Conservation (phyloP, 1,140 invertebrate species). For the Lepidurus arcticus region DNA sequence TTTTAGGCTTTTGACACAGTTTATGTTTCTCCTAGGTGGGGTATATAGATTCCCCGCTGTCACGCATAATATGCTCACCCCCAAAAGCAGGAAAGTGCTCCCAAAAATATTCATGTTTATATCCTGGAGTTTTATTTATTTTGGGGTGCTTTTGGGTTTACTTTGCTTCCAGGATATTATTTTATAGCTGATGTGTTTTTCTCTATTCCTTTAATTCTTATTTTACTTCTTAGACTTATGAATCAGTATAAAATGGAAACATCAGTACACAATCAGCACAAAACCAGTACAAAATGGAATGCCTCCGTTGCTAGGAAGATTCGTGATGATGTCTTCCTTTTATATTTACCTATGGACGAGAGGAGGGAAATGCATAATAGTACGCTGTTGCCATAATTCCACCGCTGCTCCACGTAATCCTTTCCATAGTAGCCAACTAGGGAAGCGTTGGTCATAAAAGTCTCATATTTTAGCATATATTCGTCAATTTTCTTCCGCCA, state of each 20-base stretch:
- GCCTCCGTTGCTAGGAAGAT: too few relatives aligned
- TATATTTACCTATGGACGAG: conserved; percentile 25
- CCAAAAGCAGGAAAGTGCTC: neutral
- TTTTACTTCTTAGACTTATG: too few relatives aligned
- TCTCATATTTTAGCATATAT: conserved; percentile 35
- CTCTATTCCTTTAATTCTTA: too few relatives aligned
- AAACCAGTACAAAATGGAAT: too few relatives aligned
- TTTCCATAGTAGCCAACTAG: conserved; percentile 24
- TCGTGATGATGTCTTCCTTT: neutral
- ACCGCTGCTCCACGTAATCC: conserved; percentile 2
- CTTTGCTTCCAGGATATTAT: too few relatives aligned
- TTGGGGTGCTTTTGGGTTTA: too few relatives aligned
- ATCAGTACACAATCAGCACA: too few relatives aligned
- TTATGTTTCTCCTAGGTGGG: neutral
- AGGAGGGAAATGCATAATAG: conserved; percentile 29
- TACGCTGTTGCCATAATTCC: conserved; percentile 30
- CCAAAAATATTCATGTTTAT: neutral
- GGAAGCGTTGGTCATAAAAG: conserved; percentile 27
- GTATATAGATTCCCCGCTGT: neutral
- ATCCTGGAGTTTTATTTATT: neutral
- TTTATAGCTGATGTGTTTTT: too few relatives aligned
- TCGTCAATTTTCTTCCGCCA: conserved; percentile 38
- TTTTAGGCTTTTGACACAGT: neutral
- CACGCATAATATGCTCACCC: neutral
- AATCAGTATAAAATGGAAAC: too few relatives aligned